phyloP scores from a whole-genome alignment of 2,888 invertebrate genomes.

The Coelogynopora nodosa region DNA sequence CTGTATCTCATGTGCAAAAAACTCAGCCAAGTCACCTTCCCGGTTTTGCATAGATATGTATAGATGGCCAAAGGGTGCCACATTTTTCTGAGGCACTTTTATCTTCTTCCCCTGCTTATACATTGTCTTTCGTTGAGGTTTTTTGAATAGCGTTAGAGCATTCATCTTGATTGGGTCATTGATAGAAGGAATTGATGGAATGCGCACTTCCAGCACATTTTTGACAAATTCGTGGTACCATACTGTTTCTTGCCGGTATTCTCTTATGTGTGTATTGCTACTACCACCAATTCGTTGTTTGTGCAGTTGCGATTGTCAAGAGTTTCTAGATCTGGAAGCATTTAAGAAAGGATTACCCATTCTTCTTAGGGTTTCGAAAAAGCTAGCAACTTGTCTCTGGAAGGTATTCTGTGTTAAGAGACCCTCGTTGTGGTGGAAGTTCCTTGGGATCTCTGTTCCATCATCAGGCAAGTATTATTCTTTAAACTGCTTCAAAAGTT shows the following conservation, averaged over 20 bases:
- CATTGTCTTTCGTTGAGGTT: conserved; percentile 3
- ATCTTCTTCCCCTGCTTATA: background rate
- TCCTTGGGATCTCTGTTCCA: background rate
- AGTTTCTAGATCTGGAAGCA: conserved; percentile 40
- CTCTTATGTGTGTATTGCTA: conserved; percentile 40
- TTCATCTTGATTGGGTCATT: conserved; percentile 40
- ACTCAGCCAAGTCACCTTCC: conserved; percentile 21
- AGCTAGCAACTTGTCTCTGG: conserved; percentile 41
- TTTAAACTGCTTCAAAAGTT: conserved; percentile 45
- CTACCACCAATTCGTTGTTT: conserved; percentile 25
- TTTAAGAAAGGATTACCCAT: conserved; percentile 46
- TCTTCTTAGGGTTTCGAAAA: conserved; percentile 34
- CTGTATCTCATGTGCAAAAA: background rate
- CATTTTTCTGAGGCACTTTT: background rate
- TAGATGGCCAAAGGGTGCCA: conserved; percentile 21
- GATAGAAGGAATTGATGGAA: conserved; percentile 41
- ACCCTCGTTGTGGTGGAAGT: conserved; percentile 47
- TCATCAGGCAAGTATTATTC: conserved; percentile 45
- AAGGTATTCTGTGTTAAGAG: conserved; percentile 45
- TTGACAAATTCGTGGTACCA: conserved; percentile 39
- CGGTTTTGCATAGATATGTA: background rate
- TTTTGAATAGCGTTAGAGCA: conserved; percentile 36
- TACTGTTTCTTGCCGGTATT: too few relatives aligned
- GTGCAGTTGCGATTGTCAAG: conserved; percentile 42
- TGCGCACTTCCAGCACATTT: conserved; percentile 36